Evolutionary conservation across 1,140 invertebrate species (phyloP), one percentile per base, ranked within the genome.

Genomic region (Cotesia typhae): DNA sequence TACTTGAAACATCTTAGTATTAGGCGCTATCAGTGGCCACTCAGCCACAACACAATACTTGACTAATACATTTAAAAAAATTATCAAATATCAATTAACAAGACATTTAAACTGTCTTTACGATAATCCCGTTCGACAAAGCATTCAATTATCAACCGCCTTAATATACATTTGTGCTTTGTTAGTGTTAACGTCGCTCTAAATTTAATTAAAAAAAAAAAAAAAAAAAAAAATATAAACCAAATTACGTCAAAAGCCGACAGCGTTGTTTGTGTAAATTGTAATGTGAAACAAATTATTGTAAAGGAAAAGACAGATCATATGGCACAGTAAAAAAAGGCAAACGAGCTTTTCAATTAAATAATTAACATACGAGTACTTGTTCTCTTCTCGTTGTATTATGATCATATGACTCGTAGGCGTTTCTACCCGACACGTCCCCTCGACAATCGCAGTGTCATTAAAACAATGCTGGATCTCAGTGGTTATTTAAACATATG

Each of bases 381-480:
- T 41, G 10, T 28, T 14, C 10, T 47, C 64, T 20, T 47, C 38
- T 38, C 20, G 64, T 52, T 3, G 3, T 28, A 28, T 3, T 47
- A 66, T 66, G 14, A 66, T 52, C 64, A 47, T 38, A n/a, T 36
- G 52, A 63, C 61, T 70, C 20, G 70, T 71, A 52, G 70, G 70
- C 70, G 70, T 71, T 61, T 70, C 61, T 59, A 71, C 36, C 59
- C 70, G 59, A 65, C 64, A 57, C 14, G 47, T 37, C 35, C 35
- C 55, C 60, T 47, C 41, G 41, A 6, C 41, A 47, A 47, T 47
- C 41, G 41, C 51, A 57, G 70, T 71, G 53, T 71, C 70, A 57
- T 59, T 59, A 35, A 59, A 59, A 63, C 36, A 63, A 63, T 17
- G 59, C 53, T 47, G 35, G n/a, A 60, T 37, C 55, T 17, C 12